Base-by-base conservation (phyloP, 37 sponge, comb jelly and placozoan species). In the Diacarnus erythraeanus region DNA sequence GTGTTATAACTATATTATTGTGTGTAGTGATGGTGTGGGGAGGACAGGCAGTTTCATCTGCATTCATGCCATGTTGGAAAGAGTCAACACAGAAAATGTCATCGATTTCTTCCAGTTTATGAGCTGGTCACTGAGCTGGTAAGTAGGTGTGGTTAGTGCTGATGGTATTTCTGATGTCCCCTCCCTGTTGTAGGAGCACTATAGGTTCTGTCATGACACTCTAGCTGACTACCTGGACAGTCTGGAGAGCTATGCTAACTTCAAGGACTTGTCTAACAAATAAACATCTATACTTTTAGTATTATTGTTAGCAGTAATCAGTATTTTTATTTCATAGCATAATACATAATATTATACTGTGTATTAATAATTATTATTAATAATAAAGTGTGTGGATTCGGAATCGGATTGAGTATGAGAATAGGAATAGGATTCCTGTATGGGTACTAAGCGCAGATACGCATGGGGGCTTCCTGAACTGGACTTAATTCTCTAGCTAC, bases 21-120 rank as follows among this genome's bases (percentile, higher is more conserved):
- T 60, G 61, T 60, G 61, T 60, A 91, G 92, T 73, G 80, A 92
- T 88, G 92, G 92, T 42, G 51, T 77, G 26, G 92, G 92, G 30
- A 43, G 88, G 12, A 74, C 88, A 64, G 92, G 92, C 26, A 69
- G 81, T 1, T 87, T 88, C 56, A 51, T 76, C 21, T 36, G 42
- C 36, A 83, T 92, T 29, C 69, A 82, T 51, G 70, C 84, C 29
- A 77, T 78, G 61, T 56, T 88, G 75, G 88, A 92, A 77, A 64
- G 88, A 8, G 40, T 92, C 72, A 92, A 92, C 58, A 86, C 76
- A 4, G 92, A 92, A 42, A 84, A 84, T 22, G 33, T 73, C 1
- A 66, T 84, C 34, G 89, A 92, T 67, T 38, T 87, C 72, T 92
- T 92, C 85, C 83, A 87, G 39, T 67, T 70, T 61, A 58, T 87